Conservation (phyloP, 2,797 vertebrate genomes). For the Lateolabrax maculatus region DNA sequence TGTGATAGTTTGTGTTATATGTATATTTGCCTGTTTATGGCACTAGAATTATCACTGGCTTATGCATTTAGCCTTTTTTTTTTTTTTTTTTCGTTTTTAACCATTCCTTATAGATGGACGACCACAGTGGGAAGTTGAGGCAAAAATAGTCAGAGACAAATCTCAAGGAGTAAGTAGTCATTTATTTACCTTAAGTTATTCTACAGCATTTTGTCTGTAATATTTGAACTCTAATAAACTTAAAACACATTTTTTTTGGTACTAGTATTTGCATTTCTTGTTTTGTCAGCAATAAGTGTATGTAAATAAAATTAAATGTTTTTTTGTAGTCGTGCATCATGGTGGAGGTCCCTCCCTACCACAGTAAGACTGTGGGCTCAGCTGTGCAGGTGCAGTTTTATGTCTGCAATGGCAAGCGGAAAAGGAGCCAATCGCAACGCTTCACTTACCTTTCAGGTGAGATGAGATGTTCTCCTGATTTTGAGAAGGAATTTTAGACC, state of each 20-base stretch:
- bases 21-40: not conserved
- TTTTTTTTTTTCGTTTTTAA: not conserved
- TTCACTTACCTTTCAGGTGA: conserved; percentile 98
- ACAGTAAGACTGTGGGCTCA: conserved; percentile 93
- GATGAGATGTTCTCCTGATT: conserved; percentile 1
- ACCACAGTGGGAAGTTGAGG: conserved; percentile 98
- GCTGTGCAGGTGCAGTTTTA: conserved; percentile 98
- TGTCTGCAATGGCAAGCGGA: conserved; percentile 98
- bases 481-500: not conserved
- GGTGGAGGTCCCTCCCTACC: conserved; percentile 97
- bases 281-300: too few species aligned
- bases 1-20: not conserved
- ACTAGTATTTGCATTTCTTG: conserved; percentile 13
- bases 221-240: conserved; percentile 8
- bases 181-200: not conserved
- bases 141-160: conserved; percentile 95
- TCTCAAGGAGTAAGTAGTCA: conserved; percentile 92
- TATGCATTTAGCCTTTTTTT: not conserved
- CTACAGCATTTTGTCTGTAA: not conserved
- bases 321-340: conserved; percentile 90
- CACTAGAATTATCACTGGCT: not conserved
- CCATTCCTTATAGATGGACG: conserved; percentile 90
- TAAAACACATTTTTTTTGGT: too few species aligned
- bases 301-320: conserved; percentile 8
- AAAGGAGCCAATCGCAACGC: conserved; percentile 98